Percentiles rank a stretch among this genome's conserved stretches.
These are phyloP conservation scores for Vombatus ursinus DNA, from an alignment of 2,113 vertebrate species.

Conservation along the genomic window DNA sequence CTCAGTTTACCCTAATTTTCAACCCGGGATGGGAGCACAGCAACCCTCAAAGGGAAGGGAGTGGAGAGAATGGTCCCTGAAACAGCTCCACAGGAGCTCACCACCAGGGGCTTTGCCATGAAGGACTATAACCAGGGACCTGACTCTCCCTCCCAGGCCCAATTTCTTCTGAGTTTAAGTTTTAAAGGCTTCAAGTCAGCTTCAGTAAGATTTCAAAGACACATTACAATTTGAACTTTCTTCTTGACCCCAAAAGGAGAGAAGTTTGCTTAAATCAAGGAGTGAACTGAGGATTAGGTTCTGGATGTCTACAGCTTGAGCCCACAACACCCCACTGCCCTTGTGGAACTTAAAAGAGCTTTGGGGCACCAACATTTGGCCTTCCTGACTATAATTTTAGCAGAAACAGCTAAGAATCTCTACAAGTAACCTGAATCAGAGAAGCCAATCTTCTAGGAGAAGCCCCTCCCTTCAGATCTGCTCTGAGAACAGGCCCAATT, in stretches of 20 bases:
- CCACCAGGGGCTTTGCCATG: neutral
- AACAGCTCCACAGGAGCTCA: neutral
- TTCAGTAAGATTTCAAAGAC: neutral
- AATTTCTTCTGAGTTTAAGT: neutral
- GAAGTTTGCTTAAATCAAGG: neutral
- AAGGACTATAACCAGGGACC: neutral
- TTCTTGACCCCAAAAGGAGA: neutral
- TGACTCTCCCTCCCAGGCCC: neutral
- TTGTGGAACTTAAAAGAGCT: neutral
- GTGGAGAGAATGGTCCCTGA: neutral
- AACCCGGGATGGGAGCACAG: neutral
- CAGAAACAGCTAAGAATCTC: neutral
- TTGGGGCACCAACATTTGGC: neutral
- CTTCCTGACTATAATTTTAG: neutral
- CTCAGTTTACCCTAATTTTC: neutral
- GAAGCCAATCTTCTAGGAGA: neutral
- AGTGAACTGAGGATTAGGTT: neutral
- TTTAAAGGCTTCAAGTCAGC: neutral
- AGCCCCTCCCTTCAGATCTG: too few species aligned
- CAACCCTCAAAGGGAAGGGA: neutral
- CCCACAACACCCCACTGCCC: neutral
- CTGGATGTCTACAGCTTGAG: neutral
- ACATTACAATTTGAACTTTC: neutral
- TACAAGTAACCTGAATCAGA: too few species aligned
- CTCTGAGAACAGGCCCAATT: neutral